Evolutionary conservation across 30 jellyfish, hydroid and myxozoan genomes (phyloP).

Genomic region (Cassiopea andromeda): DNA sequence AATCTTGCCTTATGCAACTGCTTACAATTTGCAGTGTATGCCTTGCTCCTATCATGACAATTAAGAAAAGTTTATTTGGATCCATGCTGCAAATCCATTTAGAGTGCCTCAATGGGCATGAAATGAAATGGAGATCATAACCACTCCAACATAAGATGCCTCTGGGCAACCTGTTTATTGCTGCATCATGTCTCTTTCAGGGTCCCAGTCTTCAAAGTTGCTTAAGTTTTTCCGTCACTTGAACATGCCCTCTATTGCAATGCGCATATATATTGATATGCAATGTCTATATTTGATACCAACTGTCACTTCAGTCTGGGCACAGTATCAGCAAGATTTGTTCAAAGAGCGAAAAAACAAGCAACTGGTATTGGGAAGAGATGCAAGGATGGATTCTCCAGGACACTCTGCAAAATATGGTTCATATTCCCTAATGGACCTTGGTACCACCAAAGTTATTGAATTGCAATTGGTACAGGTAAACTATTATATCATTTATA

Average conservation of each 20-base stretch:
- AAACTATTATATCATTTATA: neutral
- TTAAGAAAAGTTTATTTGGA: neutral
- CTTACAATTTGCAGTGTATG: constrained; percentile 15
- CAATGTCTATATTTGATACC: constrained; percentile 25
- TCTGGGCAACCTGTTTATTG: constrained; percentile 36
- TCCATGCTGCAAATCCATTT: constrained; percentile 14
- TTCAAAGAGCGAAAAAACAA: neutral
- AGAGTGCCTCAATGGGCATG: constrained; percentile 45
- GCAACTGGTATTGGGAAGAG: constrained; percentile 36
- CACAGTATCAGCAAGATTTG: constrained; percentile 3
- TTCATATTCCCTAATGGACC: constrained; percentile 43
- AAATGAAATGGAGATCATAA: constrained; percentile 25
- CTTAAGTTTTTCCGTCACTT: constrained; percentile 28
- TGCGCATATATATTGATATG: constrained; percentile 2
- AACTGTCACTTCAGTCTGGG: constrained; percentile 11
- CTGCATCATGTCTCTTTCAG: constrained; percentile 62
- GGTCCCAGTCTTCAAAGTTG: constrained; percentile 44
- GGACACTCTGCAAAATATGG: constrained; percentile 60
- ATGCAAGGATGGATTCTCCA: constrained; percentile 42
- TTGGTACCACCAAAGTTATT: constrained; percentile 19
- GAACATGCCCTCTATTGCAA: constrained; percentile 34
- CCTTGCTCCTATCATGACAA: neutral
- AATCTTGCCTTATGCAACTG: constrained; percentile 28
- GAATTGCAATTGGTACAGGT: constrained; percentile 34
- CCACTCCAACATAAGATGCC: constrained; percentile 48